Evolutionary conservation across 2,888 invertebrate genomes (phyloP).

Genomic region (Neoaliturus tenellus): DNA sequence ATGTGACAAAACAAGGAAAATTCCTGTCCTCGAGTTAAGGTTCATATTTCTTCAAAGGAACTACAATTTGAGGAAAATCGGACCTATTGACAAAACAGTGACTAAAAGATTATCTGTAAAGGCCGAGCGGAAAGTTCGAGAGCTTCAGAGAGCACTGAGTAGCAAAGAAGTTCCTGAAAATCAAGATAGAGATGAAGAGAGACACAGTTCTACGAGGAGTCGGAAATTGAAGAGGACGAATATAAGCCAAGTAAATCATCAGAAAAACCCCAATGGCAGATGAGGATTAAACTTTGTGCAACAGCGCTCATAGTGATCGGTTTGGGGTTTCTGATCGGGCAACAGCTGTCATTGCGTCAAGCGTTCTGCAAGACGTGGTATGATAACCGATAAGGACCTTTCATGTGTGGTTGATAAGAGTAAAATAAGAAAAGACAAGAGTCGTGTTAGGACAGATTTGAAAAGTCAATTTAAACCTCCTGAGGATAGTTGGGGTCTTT

Average conservation of each 20-base stretch:
- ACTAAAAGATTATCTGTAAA: neutral
- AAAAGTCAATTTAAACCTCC: conserved; percentile 18
- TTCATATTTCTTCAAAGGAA: neutral
- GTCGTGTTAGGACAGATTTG: conserved; percentile 39
- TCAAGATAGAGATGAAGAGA: neutral
- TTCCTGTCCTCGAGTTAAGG: conserved; percentile 6
- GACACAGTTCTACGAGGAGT: neutral
- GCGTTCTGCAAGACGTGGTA: conserved; percentile 39
- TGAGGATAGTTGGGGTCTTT: neutral
- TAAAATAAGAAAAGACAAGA: conserved; percentile 63
- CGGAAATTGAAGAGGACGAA: neutral
- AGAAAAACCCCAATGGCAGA: conserved; percentile 36
- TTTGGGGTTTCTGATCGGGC: conserved; percentile 31
- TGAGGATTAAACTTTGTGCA: conserved; percentile 28
- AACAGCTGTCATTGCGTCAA: conserved; percentile 47
- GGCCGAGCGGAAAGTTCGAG: neutral
- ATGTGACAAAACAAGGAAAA: conserved; percentile 6
- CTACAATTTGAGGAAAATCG: neutral
- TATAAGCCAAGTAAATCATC: neutral
- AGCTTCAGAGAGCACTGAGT: neutral
- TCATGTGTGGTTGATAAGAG: conserved; percentile 62
- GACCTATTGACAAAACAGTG: neutral
- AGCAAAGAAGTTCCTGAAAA: neutral
- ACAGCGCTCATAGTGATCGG: conserved; percentile 41
- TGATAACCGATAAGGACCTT: conserved; percentile 62